Evolutionary conservation across 2,113 vertebrate species (phyloP), one percentile per base, ranked within the genome.

Genomic region (Crocuta crocuta): DNA sequence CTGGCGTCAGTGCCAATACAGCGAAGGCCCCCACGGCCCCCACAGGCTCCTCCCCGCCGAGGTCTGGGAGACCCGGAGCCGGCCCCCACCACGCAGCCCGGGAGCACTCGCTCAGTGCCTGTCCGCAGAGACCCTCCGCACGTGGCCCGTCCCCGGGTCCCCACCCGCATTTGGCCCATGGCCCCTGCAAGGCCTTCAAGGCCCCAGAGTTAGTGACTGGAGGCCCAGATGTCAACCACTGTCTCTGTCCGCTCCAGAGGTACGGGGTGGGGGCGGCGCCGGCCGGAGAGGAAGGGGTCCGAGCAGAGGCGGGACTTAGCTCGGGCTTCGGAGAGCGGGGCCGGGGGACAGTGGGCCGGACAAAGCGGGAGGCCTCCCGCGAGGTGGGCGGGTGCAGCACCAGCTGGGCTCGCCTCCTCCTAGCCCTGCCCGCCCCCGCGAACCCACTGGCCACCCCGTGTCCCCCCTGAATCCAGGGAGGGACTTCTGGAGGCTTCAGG

Each of bases 341-440:
- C 2, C 13, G 9, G 39, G 13, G 16, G 2, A 3, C 6, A 4
- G 73, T 9, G 43, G 43, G 74, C 43, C 33, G 17, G 4, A 28
- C 11, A 31, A 28, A 2, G 78, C 4, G n/a, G 33, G 50, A n/a
- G 3, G 23, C 17, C 45, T 5, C 9, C 45, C 74, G 0, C 1
- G 31, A 28, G 9, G 16, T 2, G 76, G 9, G 28, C 1, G 1
- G 48, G 17, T 3, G 10, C 76, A 3, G 28, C 10, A 1, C 66
- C 48, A 19, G 48, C 28, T 6, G 10, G 4, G 28, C 43, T 48
- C 7, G 0, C 5, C 0, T 21, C 16, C 76, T 33, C 48, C 76
- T 33, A 4, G 12, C 7, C 13, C 43, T 9, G 74, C 45, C 16
- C 0, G 4, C 17, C 9, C 5, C 1, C 2, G 0, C 4, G 4